Conservation (phyloP, 2,888 invertebrate species). For the Syrista parreyssii region DNA sequence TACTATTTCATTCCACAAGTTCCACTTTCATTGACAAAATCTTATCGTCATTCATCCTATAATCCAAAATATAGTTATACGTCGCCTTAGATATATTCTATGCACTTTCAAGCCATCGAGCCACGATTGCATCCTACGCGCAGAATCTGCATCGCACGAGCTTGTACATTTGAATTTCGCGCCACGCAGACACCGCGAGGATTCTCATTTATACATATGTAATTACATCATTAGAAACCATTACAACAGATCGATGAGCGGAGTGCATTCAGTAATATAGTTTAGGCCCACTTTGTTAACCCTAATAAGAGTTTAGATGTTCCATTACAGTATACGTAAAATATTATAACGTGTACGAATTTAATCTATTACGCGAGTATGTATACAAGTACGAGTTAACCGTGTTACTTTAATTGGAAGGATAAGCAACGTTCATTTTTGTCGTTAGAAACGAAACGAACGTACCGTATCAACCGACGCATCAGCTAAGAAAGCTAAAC, state of each 20-base stretch:
- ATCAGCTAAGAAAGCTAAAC: neutral
- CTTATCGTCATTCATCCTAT: neutral
- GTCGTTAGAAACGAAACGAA: neutral
- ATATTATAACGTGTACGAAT: neutral
- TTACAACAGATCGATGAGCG: neutral
- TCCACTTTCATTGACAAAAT: neutral
- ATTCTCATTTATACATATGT: neutral
- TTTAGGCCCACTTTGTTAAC: constrained; percentile 38
- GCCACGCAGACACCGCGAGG: neutral
- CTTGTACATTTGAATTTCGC: neutral
- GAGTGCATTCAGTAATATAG: constrained; percentile 6
- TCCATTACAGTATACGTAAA: neutral
- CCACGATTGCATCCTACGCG: constrained; percentile 3
- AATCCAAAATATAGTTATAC: constrained; percentile 1
- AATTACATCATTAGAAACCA: neutral
- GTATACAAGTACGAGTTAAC: constrained; percentile 2
- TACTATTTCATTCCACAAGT: neutral
- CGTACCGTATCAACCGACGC: neutral
- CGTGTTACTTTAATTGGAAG: constrained; percentile 20
- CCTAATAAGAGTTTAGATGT: constrained; percentile 19
- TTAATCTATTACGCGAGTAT: neutral
- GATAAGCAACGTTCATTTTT: neutral
- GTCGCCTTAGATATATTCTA: constrained; percentile 7
- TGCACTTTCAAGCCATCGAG: constrained; percentile 19
- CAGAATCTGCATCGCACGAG: neutral